These are phyloP conservation scores for Tetanocera ferruginea DNA, from an alignment of 2,888 invertebrate species.

Conservation along the genomic window DNA sequence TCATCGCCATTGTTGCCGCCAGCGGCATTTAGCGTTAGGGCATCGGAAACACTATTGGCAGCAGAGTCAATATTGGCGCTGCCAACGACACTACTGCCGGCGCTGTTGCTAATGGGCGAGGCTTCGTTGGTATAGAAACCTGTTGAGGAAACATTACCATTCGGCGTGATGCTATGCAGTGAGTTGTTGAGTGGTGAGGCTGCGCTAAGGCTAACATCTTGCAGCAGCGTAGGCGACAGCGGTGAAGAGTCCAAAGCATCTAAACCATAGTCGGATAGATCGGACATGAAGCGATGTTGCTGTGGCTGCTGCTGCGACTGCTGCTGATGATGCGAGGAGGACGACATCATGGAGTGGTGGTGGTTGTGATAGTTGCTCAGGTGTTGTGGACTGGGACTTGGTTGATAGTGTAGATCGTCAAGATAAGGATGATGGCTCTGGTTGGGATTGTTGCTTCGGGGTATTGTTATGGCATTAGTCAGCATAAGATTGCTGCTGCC, in stretches of 20 bases:
- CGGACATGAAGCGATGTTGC: constrained; percentile 58
- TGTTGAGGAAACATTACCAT: constrained; percentile 51
- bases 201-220: constrained; percentile 66
- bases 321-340: constrained; percentile 54
- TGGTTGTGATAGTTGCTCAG: constrained; percentile 36
- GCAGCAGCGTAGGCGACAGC: constrained; percentile 66
- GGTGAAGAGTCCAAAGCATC: constrained; percentile 67
- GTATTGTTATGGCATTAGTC: constrained; percentile 67
- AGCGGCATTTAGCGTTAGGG: constrained; percentile 36
- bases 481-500: constrained; percentile 63
- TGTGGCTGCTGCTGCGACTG: constrained; percentile 58
- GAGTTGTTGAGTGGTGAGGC: constrained; percentile 60
- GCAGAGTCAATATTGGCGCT: constrained; percentile 47
- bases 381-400: constrained; percentile 51
- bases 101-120: constrained; percentile 48
- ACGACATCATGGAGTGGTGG: constrained; percentile 49
- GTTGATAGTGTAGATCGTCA: constrained; percentile 63
- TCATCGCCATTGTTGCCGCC: constrained; percentile 43
- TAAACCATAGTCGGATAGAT: constrained; percentile 67
- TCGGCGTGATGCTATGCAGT: constrained; percentile 47
- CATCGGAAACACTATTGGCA: constrained; percentile 17
- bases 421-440: constrained; percentile 61
- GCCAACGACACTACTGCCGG: constrained; percentile 45
- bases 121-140: constrained; percentile 58
- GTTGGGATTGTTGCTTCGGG: constrained; percentile 66